Percentiles rank a stretch among this genome's conserved stretches.
phyloP scores from a whole-genome alignment of 35 echinoderm and acorn worm species.

The Ophiothrix spiculata region DNA sequence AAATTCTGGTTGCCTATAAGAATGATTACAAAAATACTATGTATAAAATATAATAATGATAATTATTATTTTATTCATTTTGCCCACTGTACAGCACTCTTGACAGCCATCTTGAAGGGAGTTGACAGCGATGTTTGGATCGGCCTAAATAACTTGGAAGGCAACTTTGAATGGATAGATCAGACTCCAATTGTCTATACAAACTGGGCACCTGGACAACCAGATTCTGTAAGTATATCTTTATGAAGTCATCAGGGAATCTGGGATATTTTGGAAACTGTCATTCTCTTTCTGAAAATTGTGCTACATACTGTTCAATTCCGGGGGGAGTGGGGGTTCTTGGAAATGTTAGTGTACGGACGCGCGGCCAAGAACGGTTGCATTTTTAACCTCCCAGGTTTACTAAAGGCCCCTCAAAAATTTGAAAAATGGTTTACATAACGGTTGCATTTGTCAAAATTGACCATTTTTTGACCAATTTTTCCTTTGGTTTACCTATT shows the following conservation, averaged over 20 bases:
- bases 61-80: background rate
- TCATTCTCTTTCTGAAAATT: background rate
- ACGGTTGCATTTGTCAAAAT: too few relatives aligned
- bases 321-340: background rate
- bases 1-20: background rate
- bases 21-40: background rate
- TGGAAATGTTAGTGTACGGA: background rate
- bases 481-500: too few relatives aligned
- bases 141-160: background rate
- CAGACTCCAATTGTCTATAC: slow-evolving; percentile 65
- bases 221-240: slow-evolving; percentile 22
- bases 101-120: background rate
- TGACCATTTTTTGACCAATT: too few relatives aligned
- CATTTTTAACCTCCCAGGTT: too few relatives aligned
- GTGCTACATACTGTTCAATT: background rate
- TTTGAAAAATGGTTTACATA: too few relatives aligned
- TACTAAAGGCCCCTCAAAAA: too few relatives aligned
- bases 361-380: too few relatives aligned
- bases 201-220: slow-evolving; percentile 76
- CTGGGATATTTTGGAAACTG: background rate
- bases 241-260: background rate
- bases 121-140: background rate
- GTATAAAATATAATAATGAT: background rate
- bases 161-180: slow-evolving; percentile 68
- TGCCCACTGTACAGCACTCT: background rate